phyloP scores from a whole-genome alignment of 2,113 vertebrate species.

The Antechinus flavipes region DNA sequence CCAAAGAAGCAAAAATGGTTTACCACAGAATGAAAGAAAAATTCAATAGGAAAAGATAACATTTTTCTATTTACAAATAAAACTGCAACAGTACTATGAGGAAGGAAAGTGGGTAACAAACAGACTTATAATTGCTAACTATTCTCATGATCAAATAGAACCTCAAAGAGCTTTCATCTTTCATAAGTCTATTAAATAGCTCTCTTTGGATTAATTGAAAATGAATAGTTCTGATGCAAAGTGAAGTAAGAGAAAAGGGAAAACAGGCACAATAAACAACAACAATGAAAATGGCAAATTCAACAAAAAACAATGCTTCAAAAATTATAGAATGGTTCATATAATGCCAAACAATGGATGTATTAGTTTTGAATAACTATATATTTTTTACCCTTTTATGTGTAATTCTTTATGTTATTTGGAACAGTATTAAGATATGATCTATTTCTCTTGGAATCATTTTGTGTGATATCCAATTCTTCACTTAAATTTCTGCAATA shows the following conservation, averaged over 20 bases:
- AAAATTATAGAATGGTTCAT: neutral
- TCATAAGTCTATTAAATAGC: neutral
- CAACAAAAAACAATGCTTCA: neutral
- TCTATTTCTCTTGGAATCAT: neutral
- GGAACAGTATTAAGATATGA: constrained; percentile 90
- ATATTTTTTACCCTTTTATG: neutral
- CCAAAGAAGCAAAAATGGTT: neutral
- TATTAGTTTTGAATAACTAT: neutral
- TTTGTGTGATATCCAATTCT: neutral
- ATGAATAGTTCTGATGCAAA: neutral
- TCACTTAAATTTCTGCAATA: neutral
- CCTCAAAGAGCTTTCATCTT: neutral
- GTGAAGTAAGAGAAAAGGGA: neutral
- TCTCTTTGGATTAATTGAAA: neutral
- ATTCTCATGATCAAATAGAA: neutral
- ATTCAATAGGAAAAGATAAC: neutral
- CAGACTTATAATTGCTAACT: neutral
- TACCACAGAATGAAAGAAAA: neutral
- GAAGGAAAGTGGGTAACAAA: neutral
- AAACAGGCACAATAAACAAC: neutral
- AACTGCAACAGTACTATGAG: neutral
- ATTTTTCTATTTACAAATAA: neutral
- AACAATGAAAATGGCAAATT: neutral
- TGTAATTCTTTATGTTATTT: constrained; percentile 80
- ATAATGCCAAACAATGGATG: neutral